Percentiles rank a stretch among this genome's conserved stretches.
Conservation (phyloP, 2,113 vertebrate genomes). For the Herpailurus yagouaroundi region DNA sequence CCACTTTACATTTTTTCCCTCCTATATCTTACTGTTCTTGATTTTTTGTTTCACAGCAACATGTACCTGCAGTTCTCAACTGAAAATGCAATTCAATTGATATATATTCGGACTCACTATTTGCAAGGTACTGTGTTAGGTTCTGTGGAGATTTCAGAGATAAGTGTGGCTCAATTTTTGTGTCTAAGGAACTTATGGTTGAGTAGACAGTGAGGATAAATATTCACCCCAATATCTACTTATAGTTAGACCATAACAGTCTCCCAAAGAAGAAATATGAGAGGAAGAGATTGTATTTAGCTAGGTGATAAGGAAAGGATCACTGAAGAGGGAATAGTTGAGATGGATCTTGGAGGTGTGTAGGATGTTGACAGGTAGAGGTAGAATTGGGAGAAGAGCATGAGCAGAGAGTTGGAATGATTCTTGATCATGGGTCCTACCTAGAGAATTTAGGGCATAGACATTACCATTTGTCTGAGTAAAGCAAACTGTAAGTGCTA, state of each 20-base stretch:
- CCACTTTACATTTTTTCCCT: neutral
- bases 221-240: neutral
- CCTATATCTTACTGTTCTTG: neutral
- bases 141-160: neutral
- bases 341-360: neutral
- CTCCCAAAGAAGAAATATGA: conserved; percentile 40
- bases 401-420: neutral
- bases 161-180: neutral
- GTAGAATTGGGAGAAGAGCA: neutral
- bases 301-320: neutral
- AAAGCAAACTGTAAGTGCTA: neutral
- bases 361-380: conserved; percentile 6
- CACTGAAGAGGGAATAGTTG: neutral
- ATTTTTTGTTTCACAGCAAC: conserved; percentile 33
- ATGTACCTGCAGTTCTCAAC: neutral
- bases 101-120: neutral
- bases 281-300: neutral
- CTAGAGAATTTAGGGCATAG: neutral
- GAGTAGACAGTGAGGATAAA: conserved; percentile 13
- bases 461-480: neutral
- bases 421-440: neutral
- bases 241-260: neutral
- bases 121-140: neutral
- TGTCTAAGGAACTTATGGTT: conserved; percentile 14
- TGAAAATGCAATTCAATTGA: conserved; percentile 18